Conservation (phyloP, 2,113 vertebrate genomes). For the Rhodinocichla rosea region DNA sequence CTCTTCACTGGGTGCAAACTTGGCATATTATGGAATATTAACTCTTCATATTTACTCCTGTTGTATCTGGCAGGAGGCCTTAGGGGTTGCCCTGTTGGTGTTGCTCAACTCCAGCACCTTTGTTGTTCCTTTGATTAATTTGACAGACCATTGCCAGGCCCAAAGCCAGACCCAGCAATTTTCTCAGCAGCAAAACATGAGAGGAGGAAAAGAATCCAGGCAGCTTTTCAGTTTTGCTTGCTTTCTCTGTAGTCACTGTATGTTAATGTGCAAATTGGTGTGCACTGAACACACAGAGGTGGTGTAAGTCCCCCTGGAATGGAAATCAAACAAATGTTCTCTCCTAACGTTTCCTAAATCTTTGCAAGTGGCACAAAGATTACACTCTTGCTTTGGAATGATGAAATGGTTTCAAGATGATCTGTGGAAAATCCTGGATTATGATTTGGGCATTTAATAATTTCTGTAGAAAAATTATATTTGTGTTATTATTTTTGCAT, state of each 20-base stretch:
- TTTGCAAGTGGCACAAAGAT: background rate
- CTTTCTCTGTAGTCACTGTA: background rate
- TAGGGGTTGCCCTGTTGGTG: constrained; percentile 41
- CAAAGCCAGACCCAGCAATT: background rate
- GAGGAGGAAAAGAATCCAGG: background rate
- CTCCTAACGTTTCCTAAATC: background rate
- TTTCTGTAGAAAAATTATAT: background rate
- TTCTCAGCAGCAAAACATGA: constrained; percentile 16
- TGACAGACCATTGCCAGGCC: constrained; percentile 55
- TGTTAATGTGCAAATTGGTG: background rate
- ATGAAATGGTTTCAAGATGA: constrained; percentile 5
- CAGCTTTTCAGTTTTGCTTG: background rate
- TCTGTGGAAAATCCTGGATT: background rate
- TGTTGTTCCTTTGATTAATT: constrained; percentile 49
- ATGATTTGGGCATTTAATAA: background rate
- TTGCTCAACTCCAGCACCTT: constrained; percentile 52
- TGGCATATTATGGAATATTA: constrained; percentile 52
- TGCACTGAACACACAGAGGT: rapidly evolving
- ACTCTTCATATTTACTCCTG: constrained; percentile 64
- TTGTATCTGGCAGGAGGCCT: constrained; percentile 67
- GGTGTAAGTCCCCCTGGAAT: background rate
- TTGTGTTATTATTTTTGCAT: background rate
- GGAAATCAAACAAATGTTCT: background rate
- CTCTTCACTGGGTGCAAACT: constrained; percentile 36
- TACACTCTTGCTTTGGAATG: background rate